Evolutionary conservation across 2,888 invertebrate genomes (phyloP).

Genomic region (Drosophila conformis): DNA sequence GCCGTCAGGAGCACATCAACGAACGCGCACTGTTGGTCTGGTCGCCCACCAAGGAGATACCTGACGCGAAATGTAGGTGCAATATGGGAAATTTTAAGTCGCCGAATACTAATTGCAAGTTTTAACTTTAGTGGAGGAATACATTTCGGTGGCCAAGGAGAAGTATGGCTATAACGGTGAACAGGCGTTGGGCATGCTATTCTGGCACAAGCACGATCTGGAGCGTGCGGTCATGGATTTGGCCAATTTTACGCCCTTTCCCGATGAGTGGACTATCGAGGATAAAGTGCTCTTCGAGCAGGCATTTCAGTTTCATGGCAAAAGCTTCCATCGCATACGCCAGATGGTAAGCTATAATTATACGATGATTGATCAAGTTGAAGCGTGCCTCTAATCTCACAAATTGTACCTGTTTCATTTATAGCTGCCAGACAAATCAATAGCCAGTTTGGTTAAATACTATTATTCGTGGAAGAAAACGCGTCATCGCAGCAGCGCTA

Average conservation of each 20-base stretch:
- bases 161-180: slow-evolving; percentile 99
- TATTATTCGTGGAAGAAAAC: slow-evolving; percentile 99
- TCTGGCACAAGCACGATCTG: slow-evolving; percentile 99
- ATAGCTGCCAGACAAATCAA: slow-evolving; percentile 97
- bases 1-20: slow-evolving; percentile 91
- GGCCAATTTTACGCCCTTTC: slow-evolving; percentile 98
- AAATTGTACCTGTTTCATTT: background rate
- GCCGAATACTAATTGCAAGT: background rate
- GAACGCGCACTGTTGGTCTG: slow-evolving; percentile 97
- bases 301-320: slow-evolving; percentile 99
- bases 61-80: slow-evolving; percentile 93
- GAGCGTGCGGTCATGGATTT: slow-evolving; percentile 96
- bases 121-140: slow-evolving; percentile 94
- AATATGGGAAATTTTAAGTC: background rate
- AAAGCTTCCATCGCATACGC: slow-evolving; percentile 97
- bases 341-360: slow-evolving; percentile 92
- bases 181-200: slow-evolving; percentile 98
- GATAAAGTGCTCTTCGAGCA: slow-evolving; percentile 99
- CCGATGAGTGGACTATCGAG: slow-evolving; percentile 99
- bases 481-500: slow-evolving; percentile 94
- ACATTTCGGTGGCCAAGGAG: slow-evolving; percentile 96
- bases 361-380: background rate
- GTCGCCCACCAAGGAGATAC: slow-evolving; percentile 96
- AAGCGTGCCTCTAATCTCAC: background rate
- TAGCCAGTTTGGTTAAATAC: slow-evolving; percentile 97